A percentile compares a stretch with the other conserved stretches of the same genome.
These are phyloP conservation scores for Ferdinandea cuprea DNA, from an alignment of 2,888 invertebrate species.

Conservation along the genomic window DNA sequence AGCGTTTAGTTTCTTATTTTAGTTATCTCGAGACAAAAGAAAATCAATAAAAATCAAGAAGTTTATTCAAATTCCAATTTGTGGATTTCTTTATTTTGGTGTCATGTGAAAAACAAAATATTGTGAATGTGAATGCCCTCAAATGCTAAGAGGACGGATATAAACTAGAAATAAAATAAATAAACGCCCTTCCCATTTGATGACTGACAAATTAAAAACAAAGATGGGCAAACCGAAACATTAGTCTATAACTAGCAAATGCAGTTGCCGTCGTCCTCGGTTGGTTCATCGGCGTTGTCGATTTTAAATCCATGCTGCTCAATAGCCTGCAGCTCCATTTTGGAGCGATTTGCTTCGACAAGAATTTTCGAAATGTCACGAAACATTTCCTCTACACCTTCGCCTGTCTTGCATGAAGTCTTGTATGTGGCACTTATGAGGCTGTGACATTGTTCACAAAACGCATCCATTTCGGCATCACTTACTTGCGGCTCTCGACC, in stretches of 20 bases:
- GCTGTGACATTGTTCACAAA: conserved; percentile 96
- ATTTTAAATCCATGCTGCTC: conserved; percentile 91
- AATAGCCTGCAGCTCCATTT: conserved; percentile 91
- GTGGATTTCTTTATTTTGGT: conserved; percentile 43
- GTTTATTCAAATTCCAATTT: conserved; percentile 38
- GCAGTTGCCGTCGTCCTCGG: conserved; percentile 81
- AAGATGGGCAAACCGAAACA: conserved; percentile 3
- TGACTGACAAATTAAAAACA: conserved; percentile 11
- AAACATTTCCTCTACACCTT: conserved; percentile 96
- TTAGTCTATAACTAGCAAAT: conserved; percentile 79
- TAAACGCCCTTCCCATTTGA: conserved; percentile 20
- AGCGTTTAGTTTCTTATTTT: conserved; percentile 55
- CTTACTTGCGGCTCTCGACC: conserved; percentile 89
- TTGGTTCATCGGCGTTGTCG: conserved; percentile 85
- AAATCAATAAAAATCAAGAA: conserved; percentile 53
- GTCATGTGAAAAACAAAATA: conserved; percentile 54
- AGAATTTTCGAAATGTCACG: conserved; percentile 92
- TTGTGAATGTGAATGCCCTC: conserved; percentile 20
- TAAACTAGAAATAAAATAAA: conserved; percentile 45
- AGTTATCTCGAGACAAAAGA: conserved; percentile 58
- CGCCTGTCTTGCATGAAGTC: conserved; percentile 94
- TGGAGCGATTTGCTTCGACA: conserved; percentile 91
- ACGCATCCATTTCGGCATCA: conserved; percentile 94
- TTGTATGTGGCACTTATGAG: conserved; percentile 94
- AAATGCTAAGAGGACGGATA: conserved; percentile 44